Conservation (phyloP, 2,888 invertebrate genomes). For the Tipula helvola region DNA sequence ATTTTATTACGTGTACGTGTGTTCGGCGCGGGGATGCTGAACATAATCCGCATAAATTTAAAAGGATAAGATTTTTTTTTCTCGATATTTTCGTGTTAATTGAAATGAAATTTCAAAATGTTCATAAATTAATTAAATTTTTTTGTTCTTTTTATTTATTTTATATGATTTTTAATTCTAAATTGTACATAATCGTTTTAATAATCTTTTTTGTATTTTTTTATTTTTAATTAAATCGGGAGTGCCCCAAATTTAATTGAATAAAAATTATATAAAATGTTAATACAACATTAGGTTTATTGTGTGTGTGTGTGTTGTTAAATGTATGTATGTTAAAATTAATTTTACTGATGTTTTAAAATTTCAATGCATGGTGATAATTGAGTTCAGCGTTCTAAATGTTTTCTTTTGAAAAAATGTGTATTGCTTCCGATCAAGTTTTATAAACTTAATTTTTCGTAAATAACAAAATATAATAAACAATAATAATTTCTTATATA, state of each 20-base stretch:
- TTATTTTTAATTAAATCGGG: neutral
- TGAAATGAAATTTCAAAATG: neutral
- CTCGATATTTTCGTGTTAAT: neutral
- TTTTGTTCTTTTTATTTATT: neutral
- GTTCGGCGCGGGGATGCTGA: neutral
- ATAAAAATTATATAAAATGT: neutral
- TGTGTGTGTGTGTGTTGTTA: neutral
- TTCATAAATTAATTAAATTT: neutral
- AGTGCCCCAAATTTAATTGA: neutral
- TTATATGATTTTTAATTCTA: conserved; percentile 4
- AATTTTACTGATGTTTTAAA: neutral
- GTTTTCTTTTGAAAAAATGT: neutral
- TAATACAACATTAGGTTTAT: neutral
- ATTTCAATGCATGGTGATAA: neutral
- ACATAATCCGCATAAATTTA: neutral
- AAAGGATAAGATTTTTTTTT: neutral
- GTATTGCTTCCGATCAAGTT: neutral
- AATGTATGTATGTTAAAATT: neutral
- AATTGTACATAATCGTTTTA: neutral
- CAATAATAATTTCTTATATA: neutral
- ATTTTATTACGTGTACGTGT: neutral
- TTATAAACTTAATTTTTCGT: neutral
- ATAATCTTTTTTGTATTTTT: neutral
- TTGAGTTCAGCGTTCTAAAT: neutral
- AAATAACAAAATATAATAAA: neutral